These are phyloP conservation scores for Diadegma fenestrale DNA, from an alignment of 2,888 invertebrate species.

Conservation along the genomic window DNA sequence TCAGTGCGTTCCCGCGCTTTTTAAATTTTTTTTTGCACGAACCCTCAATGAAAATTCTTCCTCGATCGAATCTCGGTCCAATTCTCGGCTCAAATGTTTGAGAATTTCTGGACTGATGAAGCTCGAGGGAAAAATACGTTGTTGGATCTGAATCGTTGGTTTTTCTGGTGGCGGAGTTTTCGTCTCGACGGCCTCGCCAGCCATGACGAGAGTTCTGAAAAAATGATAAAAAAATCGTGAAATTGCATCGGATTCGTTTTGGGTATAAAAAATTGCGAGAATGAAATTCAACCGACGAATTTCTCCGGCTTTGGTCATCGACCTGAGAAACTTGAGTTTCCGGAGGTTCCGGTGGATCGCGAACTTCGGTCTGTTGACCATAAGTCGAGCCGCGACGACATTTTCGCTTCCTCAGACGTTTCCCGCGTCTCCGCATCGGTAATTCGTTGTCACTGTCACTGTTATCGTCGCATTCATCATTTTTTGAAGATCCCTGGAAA, in stretches of 20 bases:
- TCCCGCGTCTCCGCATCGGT: slow-evolving; percentile 78
- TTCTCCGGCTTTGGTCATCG: slow-evolving; percentile 84
- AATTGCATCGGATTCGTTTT: slow-evolving; percentile 1
- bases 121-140: slow-evolving; percentile 73
- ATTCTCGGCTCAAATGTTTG: slow-evolving; percentile 88
- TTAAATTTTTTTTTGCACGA: neutral
- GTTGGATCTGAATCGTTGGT: slow-evolving; percentile 53
- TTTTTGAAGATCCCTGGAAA: slow-evolving; percentile 62
- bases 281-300: slow-evolving; percentile 74
- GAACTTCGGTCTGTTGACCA: slow-evolving; percentile 84
- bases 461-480: slow-evolving; percentile 69
- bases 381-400: slow-evolving; percentile 80
- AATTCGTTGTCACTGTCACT: slow-evolving; percentile 72
- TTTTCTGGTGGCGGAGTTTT: slow-evolving; percentile 69
- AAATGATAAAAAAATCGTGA: neutral
- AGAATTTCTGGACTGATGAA: slow-evolving; percentile 88
- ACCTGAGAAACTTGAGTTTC: slow-evolving; percentile 87
- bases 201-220: slow-evolving; percentile 64
- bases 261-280: neutral
- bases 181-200: slow-evolving; percentile 56
- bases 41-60: slow-evolving; percentile 90
- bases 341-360: slow-evolving; percentile 87
- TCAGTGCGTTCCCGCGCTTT: no score
- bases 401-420: slow-evolving; percentile 80
- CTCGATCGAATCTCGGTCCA: slow-evolving; percentile 89